Evolutionary conservation across 1,140 invertebrate genomes (phyloP).

Genomic region (Caenorhabditis brenneri): DNA sequence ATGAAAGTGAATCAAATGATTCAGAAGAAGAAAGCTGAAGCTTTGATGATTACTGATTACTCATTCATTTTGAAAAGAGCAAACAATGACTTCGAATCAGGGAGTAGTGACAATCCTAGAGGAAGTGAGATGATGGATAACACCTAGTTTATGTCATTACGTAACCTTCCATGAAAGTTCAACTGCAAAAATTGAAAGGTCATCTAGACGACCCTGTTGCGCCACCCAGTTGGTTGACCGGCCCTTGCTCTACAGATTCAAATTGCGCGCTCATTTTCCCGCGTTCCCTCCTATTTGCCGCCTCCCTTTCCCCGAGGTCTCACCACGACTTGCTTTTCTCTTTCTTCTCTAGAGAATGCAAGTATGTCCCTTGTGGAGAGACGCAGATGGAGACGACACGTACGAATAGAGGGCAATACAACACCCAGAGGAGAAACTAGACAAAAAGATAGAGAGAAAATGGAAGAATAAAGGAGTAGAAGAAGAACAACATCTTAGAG

Average conservation of each 20-base stretch:
- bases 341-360: neutral
- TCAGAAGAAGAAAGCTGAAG: too few relatives aligned
- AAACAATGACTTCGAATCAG: too few relatives aligned
- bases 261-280: constrained; percentile 25
- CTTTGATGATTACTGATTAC: too few relatives aligned
- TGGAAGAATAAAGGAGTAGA: neutral
- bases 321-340: constrained; percentile 1
- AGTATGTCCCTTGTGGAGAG: neutral
- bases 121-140: too few relatives aligned
- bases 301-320: neutral
- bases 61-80: too few relatives aligned
- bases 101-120: too few relatives aligned
- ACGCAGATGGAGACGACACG: constrained; percentile 22
- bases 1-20: too few relatives aligned
- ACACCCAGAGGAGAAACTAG: neutral
- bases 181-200: neutral
- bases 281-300: constrained; percentile 29
- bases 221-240: neutral
- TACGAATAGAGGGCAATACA: constrained; percentile 25
- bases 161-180: neutral
- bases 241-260: neutral
- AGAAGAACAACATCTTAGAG: constrained; percentile 1
- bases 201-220: neutral
- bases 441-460: neutral
- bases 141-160: neutral